Evolutionary conservation across 2,113 vertebrate genomes (phyloP).

Genomic region (Oryzias curvinotus): DNA sequence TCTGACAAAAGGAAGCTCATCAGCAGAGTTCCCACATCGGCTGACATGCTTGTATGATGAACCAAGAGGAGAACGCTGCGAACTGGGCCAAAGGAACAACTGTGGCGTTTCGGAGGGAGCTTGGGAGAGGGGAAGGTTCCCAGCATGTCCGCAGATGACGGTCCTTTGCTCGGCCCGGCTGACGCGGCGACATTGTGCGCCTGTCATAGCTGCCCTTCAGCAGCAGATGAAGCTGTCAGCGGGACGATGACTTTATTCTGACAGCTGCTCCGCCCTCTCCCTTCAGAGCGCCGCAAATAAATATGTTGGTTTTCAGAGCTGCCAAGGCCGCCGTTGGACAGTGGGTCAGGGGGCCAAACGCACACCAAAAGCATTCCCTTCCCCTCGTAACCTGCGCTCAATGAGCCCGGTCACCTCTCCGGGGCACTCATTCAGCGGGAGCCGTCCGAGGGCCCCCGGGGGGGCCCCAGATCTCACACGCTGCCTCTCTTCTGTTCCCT

Average conservation of each 20-base stretch:
- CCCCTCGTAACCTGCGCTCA: slow-evolving; percentile 69
- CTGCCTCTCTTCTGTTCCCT: slow-evolving; percentile 37
- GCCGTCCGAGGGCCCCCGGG: slow-evolving; percentile 55
- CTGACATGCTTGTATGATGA: slow-evolving; percentile 27
- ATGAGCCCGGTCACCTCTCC: slow-evolving; percentile 64
- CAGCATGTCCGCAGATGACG: slow-evolving; percentile 66
- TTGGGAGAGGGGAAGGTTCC: slow-evolving; percentile 39
- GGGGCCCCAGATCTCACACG: slow-evolving; percentile 64
- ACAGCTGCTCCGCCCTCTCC: slow-evolving; percentile 68
- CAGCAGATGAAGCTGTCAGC: slow-evolving; percentile 74
- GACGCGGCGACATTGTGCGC: slow-evolving; percentile 63
- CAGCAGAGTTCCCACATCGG: slow-evolving; percentile 31
- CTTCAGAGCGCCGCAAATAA: slow-evolving; percentile 67
- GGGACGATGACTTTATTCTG: slow-evolving; percentile 66
- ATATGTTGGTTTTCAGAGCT: slow-evolving; percentile 71
- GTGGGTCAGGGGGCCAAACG: slow-evolving; percentile 71
- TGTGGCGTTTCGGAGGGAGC: slow-evolving; percentile 29
- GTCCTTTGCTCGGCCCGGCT: slow-evolving; percentile 51
- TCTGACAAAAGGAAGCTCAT: slow-evolving; percentile 1
- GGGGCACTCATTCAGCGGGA: slow-evolving; percentile 61
- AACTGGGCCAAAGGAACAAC: slow-evolving; percentile 46
- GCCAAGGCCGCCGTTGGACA: slow-evolving; percentile 62
- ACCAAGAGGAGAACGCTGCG: slow-evolving; percentile 40
- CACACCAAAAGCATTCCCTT: slow-evolving; percentile 68
- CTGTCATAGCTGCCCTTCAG: slow-evolving; percentile 68